A percentile compares a stretch with the other conserved stretches of the same genome.
Conservation (phyloP, 2,797 vertebrate genomes). For the Megaceryle alcyon region DNA sequence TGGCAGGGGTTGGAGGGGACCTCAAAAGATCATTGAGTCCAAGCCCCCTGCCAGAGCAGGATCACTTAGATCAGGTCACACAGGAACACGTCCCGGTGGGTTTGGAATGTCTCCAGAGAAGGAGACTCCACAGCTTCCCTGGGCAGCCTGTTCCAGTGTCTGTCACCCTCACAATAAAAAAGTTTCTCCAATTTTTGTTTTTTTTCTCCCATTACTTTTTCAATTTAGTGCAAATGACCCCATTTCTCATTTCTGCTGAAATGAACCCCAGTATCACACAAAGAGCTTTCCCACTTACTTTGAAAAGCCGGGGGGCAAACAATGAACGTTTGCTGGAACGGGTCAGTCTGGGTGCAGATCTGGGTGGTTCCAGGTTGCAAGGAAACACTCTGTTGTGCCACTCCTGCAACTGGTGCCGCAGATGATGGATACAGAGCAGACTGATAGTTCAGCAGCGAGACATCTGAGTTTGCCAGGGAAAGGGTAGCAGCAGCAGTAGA, state of each 20-base stretch:
- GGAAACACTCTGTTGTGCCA: conserved; percentile 92
- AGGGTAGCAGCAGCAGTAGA: conserved; percentile 93
- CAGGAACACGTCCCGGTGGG: too few relatives aligned
- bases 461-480: conserved; percentile 91
- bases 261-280: neutral
- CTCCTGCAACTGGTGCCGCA: conserved; percentile 93
- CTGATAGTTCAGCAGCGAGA: conserved; percentile 94
- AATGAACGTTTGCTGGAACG: conserved; percentile 98
- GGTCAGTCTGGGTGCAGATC: conserved; percentile 93
- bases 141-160: too few relatives aligned
- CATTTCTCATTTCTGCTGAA: neutral
- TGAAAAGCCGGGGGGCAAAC: conserved; percentile 97
- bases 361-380: conserved; percentile 92
- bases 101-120: too few relatives aligned
- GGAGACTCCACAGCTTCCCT: too few relatives aligned
- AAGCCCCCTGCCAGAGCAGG: too few relatives aligned
- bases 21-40: too few relatives aligned
- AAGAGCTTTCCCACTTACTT: conserved; percentile 78
- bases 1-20: too few relatives aligned
- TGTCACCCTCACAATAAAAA: too few relatives aligned
- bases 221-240: neutral
- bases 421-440: conserved; percentile 95
- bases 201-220: neutral
- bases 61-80: too few relatives aligned
- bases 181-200: too few relatives aligned